Percentiles rank a stretch among this genome's conserved stretches.
Conservation (phyloP, 2,888 invertebrate genomes). For the Prostheceraeus crozeri region DNA sequence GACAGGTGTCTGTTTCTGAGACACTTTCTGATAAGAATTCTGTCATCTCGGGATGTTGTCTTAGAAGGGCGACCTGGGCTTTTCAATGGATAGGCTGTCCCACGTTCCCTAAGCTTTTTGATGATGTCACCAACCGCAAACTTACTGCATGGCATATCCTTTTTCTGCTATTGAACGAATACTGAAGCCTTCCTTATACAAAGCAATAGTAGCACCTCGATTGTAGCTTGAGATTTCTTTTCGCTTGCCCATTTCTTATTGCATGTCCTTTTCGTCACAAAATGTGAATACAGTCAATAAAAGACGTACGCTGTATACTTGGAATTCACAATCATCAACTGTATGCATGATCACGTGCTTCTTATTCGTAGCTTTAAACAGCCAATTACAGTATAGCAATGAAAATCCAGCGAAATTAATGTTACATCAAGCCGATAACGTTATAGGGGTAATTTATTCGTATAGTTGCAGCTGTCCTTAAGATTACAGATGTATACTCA, state of each 20-base stretch:
- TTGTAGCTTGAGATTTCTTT: constrained; percentile 8
- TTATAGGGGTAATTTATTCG: too few relatives aligned
- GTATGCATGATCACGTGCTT: too few relatives aligned
- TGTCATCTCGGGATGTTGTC: constrained; percentile 11
- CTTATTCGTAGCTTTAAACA: too few relatives aligned
- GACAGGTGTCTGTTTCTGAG: constrained; percentile 14
- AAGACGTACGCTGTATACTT: too few relatives aligned
- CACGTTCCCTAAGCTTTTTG: constrained; percentile 3
- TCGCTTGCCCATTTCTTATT: constrained; percentile 3
- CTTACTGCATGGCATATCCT: constrained; percentile 24
- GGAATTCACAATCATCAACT: too few relatives aligned
- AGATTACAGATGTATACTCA: too few relatives aligned
- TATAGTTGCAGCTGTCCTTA: too few relatives aligned
- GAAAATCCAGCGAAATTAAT: too few relatives aligned
- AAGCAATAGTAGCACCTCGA: constrained; percentile 15
- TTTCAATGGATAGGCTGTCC: constrained; percentile 13
- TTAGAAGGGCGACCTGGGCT: constrained; percentile 24
- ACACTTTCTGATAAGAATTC: constrained; percentile 10
- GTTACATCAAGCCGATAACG: too few relatives aligned
- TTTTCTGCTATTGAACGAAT: constrained; percentile 12
- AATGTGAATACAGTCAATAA: too few relatives aligned
- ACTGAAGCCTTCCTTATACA: constrained; percentile 1
- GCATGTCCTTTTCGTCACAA: too few relatives aligned
- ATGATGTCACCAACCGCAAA: constrained; percentile 11
- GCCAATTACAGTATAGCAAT: too few relatives aligned